These are phyloP conservation scores for Adela reaumurella DNA, from an alignment of 2,888 invertebrate genomes.

Conservation along the genomic window DNA sequence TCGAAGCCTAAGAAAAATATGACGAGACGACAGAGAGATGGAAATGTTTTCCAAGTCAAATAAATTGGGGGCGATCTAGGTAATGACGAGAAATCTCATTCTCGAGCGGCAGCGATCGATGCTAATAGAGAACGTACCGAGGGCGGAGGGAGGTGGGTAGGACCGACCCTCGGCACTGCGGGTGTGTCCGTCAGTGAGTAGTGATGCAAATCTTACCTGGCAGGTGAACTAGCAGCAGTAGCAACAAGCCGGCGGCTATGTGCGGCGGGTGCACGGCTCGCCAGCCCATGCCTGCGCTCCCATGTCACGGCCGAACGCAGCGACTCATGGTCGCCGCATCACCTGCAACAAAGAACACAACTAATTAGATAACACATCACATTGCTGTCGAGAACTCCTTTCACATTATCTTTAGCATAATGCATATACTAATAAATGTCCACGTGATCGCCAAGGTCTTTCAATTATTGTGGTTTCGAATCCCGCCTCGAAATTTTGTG, in stretches of 20 bases:
- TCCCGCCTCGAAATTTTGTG: too few relatives aligned
- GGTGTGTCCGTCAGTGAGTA: neutral
- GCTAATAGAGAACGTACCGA: neutral
- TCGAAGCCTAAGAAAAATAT: neutral
- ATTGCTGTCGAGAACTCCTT: neutral
- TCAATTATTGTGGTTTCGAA: too few relatives aligned
- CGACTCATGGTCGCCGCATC: conserved; percentile 71
- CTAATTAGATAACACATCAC: too few relatives aligned
- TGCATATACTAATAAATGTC: too few relatives aligned
- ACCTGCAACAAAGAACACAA: conserved; percentile 21
- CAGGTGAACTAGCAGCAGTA: conserved; percentile 50
- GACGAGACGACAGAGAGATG: neutral
- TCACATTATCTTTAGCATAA: too few relatives aligned
- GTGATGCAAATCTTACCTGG: conserved; percentile 28
- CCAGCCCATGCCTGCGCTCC: conserved; percentile 90
- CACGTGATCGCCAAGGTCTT: too few relatives aligned
- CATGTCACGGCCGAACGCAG: conserved; percentile 72
- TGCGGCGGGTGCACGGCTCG: conserved; percentile 77
- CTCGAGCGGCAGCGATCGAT: neutral
- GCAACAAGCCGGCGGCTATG: conserved; percentile 60
- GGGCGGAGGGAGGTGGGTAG: neutral
- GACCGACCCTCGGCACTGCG: too few relatives aligned
- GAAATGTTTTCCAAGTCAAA: neutral
- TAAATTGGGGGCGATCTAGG: neutral
- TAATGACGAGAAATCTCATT: neutral